A percentile compares a stretch with the other conserved stretches of the same genome.
Evolutionary conservation across 2,113 vertebrate species (phyloP).

Genomic region (Pao palembangensis): DNA sequence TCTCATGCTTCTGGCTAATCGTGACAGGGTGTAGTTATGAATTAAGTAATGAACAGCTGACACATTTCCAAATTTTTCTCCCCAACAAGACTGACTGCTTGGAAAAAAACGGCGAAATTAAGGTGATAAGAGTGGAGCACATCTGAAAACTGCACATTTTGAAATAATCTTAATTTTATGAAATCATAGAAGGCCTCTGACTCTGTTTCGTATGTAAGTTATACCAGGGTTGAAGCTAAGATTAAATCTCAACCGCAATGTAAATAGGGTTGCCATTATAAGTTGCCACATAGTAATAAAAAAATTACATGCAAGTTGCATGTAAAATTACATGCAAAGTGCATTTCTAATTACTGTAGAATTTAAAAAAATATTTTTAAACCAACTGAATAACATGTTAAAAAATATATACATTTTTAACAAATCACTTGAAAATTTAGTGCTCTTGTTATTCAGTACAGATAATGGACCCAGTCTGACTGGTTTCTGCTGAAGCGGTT

Average conservation of each 20-base stretch:
- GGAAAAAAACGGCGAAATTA: background rate
- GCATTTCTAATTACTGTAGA: too few relatives aligned
- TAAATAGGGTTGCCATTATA: conserved; percentile 5
- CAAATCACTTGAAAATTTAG: conserved; percentile 37
- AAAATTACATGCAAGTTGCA: too few relatives aligned
- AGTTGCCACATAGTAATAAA: too few relatives aligned
- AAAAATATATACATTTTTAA: background rate
- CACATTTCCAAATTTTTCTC: conserved; percentile 27
- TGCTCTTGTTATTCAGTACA: background rate
- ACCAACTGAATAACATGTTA: background rate
- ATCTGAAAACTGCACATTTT: background rate
- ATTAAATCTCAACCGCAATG: conserved; percentile 38
- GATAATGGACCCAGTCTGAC: conserved; percentile 56
- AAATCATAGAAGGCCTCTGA: background rate
- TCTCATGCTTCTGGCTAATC: conserved; percentile 9
- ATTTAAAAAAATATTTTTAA: too few relatives aligned
- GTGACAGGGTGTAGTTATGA: conserved; percentile 9
- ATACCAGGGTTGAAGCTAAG: background rate
- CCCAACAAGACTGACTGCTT: background rate
- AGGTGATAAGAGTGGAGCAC: background rate
- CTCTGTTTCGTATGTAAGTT: background rate
- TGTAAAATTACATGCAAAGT: too few relatives aligned
- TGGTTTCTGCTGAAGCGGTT: conserved; percentile 50
- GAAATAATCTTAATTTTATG: background rate
- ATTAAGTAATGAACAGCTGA: conserved; percentile 45